phyloP scores from a whole-genome alignment of 2,888 invertebrate genomes.

The Leptinotarsa juncta region DNA sequence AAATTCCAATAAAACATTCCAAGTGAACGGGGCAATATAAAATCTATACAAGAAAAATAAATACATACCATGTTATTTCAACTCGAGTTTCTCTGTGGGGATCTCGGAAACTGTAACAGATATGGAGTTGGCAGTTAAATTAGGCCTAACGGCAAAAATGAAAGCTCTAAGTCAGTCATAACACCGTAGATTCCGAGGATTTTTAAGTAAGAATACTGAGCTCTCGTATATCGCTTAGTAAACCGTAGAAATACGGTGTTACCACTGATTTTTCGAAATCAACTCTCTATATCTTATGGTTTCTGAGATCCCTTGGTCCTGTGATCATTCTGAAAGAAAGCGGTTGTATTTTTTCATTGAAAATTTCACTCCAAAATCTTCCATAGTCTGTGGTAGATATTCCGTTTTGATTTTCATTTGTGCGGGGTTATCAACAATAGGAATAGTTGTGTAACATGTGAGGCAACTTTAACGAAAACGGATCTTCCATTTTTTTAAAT shows the following conservation, averaged over 20 bases:
- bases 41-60: background rate
- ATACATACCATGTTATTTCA: conserved; percentile 16
- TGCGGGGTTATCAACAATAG: no score
- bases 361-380: no score
- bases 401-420: no score
- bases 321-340: conserved; percentile 1
- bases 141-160: background rate
- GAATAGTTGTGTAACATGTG: no score
- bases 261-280: background rate
- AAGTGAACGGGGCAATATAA: background rate
- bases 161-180: background rate
- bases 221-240: background rate
- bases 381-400: no score
- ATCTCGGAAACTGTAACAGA: conserved; percentile 21
- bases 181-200: background rate
- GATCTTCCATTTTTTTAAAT: no score
- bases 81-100: conserved; percentile 13
- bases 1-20: conserved; percentile 3
- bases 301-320: conserved; percentile 10
- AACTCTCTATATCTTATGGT: conserved; percentile 20
- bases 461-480: no score
- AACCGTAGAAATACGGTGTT: background rate
- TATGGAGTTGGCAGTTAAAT: background rate
- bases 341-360: no score
- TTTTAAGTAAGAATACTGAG: background rate